These are phyloP conservation scores for Pycnonotus jocosus DNA, from an alignment of 2,113 vertebrate species.

Conservation along the genomic window DNA sequence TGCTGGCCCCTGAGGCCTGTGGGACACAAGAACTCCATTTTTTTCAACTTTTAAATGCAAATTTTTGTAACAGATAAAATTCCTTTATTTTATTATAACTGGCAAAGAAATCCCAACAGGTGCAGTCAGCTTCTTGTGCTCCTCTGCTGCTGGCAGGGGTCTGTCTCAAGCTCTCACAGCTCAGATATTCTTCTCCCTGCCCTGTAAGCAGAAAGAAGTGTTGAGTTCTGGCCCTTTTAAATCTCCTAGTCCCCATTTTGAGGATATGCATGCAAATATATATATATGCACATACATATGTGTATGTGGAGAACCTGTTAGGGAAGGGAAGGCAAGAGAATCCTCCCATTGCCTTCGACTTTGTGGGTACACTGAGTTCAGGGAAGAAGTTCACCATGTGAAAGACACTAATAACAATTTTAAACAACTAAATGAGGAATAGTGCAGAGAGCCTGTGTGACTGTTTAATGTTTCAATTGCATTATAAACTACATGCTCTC, in stretches of 20 bases:
- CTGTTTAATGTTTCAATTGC: background rate
- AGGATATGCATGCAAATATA: background rate
- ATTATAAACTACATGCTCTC: background rate
- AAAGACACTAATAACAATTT: background rate
- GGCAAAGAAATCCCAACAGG: background rate
- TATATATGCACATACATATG: fast-evolving
- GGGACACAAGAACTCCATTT: background rate
- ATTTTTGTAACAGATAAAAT: background rate
- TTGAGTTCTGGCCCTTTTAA: background rate
- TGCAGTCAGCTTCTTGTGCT: fast-evolving
- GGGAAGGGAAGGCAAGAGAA: background rate
- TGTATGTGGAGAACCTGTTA: fast-evolving
- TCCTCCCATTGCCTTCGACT: background rate
- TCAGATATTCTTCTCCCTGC: background rate
- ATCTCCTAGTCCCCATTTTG: background rate
- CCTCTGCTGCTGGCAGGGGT: background rate
- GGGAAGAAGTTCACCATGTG: background rate
- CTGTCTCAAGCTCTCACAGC: background rate
- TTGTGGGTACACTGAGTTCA: background rate
- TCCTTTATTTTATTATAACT: background rate
- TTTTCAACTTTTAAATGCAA: background rate
- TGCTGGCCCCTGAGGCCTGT: background rate
- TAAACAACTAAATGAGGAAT: background rate
- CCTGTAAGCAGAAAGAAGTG: background rate
- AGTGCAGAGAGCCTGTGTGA: background rate